Percentiles rank a stretch among this genome's conserved stretches.
phyloP scores from a whole-genome alignment of 92 coral and sea anemone species.

The Pocillopora meandrina region DNA sequence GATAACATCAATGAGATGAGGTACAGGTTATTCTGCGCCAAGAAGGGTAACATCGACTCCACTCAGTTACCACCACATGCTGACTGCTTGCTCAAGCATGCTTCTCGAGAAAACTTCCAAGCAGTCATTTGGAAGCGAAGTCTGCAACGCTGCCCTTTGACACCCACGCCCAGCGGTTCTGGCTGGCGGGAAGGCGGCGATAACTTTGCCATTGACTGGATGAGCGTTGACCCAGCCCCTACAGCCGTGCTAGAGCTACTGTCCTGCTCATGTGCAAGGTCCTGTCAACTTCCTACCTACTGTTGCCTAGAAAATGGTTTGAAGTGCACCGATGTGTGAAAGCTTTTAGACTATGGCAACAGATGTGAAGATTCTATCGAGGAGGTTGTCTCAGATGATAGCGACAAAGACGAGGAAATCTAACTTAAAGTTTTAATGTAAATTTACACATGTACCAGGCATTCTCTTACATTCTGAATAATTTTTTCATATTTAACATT shows the following conservation, averaged over 20 bases:
- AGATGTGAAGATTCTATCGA: not conserved
- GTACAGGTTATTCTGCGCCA: slow-evolving; percentile 36
- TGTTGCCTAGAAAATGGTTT: slow-evolving; percentile 54
- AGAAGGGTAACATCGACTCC: slow-evolving; percentile 27
- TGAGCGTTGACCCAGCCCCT: slow-evolving; percentile 53
- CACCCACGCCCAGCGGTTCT: slow-evolving; percentile 42
- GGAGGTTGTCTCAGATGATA: too few relatives aligned
- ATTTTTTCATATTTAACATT: not conserved
- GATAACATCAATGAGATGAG: not conserved
- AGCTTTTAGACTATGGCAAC: slow-evolving; percentile 42
- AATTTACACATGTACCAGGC: not conserved
- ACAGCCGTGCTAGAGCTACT: slow-evolving; percentile 50
- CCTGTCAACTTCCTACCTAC: slow-evolving; percentile 40
- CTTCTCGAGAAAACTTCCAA: slow-evolving; percentile 51
- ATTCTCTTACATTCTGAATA: not conserved
- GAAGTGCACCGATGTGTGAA: slow-evolving; percentile 54
- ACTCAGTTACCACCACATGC: slow-evolving; percentile 18
- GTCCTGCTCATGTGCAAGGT: slow-evolving; percentile 47
- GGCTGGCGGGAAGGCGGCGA: slow-evolving; percentile 51
- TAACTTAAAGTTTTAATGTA: too few relatives aligned
- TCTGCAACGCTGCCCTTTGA: slow-evolving; percentile 32
- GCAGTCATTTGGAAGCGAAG: slow-evolving; percentile 53
- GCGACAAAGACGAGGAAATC: too few relatives aligned
- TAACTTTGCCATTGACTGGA: slow-evolving; percentile 49
- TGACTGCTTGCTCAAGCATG: slow-evolving; percentile 25